These are phyloP conservation scores for Centropristis striata DNA, from an alignment of 2,113 vertebrate species.

Conservation along the genomic window DNA sequence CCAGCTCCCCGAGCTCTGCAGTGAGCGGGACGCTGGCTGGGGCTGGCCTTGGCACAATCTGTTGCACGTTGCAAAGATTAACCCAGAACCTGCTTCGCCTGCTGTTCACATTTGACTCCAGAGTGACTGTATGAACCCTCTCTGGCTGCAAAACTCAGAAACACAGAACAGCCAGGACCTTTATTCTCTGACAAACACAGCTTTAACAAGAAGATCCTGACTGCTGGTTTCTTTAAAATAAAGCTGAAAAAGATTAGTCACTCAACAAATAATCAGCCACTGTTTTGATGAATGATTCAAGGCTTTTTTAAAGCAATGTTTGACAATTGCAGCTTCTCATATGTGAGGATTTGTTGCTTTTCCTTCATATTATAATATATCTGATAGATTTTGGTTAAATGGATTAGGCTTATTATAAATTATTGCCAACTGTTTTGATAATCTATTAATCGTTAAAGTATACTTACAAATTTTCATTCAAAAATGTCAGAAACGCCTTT, in stretches of 20 bases:
- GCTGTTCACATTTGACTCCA: constrained; percentile 21
- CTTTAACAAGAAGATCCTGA: not conserved
- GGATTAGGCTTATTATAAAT: too few relatives aligned
- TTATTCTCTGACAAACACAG: not conserved
- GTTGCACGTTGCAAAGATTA: constrained; percentile 37
- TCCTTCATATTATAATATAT: not conserved
- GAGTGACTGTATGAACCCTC: not conserved
- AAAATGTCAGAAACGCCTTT: too few relatives aligned
- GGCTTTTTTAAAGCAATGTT: not conserved
- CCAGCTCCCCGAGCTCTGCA: constrained; percentile 28
- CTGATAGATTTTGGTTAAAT: not conserved
- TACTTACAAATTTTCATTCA: too few relatives aligned
- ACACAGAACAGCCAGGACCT: not conserved
- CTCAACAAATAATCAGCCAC: not conserved
- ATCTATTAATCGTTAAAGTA: too few relatives aligned
- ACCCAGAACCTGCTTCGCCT: constrained; percentile 43
- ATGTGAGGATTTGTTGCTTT: not conserved
- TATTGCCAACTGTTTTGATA: too few relatives aligned
- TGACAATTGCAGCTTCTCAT: not conserved
- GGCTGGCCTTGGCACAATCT: constrained; percentile 33
- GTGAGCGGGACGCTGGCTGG: not conserved
- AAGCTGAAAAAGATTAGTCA: not conserved
- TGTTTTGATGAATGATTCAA: not conserved
- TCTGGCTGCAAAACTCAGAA: too few relatives aligned
- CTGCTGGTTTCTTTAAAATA: not conserved